A percentile compares a stretch with the other conserved stretches of the same genome.
phyloP scores from a whole-genome alignment of 2,113 vertebrate genomes.

The Siniperca knerii region DNA sequence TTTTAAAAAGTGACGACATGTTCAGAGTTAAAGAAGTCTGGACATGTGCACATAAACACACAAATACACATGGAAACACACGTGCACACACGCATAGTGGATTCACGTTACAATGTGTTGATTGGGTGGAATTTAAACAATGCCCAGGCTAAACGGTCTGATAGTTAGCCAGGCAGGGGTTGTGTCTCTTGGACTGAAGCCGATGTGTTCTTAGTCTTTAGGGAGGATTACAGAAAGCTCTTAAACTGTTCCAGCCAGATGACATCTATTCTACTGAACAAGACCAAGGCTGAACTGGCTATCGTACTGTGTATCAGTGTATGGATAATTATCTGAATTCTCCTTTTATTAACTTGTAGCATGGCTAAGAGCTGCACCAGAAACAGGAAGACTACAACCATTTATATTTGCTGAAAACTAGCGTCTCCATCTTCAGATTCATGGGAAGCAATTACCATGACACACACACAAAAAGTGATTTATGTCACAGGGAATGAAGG shows the following conservation, averaged over 20 bases:
- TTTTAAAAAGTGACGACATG: conserved; percentile 47
- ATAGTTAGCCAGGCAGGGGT: conserved; percentile 53
- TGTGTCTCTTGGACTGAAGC: conserved; percentile 67
- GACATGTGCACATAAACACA: conserved; percentile 20
- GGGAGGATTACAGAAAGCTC: conserved; percentile 63
- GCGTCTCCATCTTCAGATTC: conserved; percentile 26
- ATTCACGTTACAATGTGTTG: conserved; percentile 69
- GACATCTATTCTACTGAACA: conserved; percentile 42
- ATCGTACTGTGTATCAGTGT: background rate
- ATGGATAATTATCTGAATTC: conserved; percentile 21
- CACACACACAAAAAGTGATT: conserved; percentile 38
- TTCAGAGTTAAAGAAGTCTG: conserved; percentile 37
- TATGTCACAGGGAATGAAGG: conserved; percentile 33
- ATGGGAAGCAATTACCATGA: conserved; percentile 36
- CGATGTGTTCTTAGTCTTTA: conserved; percentile 53
- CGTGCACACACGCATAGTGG: conserved; percentile 15
- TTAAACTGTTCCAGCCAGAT: conserved; percentile 57
- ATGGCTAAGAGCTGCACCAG: background rate
- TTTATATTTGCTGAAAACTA: conserved; percentile 28
- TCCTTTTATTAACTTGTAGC: conserved; percentile 29
- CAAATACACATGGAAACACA: background rate
- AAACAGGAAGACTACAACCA: background rate
- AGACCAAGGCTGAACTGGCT: background rate
- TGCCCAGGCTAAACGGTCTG: conserved; percentile 69
- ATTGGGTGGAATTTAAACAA: conserved; percentile 83